Conservation (phyloP, 2,888 invertebrate species). For the Pimpla rufipes region DNA sequence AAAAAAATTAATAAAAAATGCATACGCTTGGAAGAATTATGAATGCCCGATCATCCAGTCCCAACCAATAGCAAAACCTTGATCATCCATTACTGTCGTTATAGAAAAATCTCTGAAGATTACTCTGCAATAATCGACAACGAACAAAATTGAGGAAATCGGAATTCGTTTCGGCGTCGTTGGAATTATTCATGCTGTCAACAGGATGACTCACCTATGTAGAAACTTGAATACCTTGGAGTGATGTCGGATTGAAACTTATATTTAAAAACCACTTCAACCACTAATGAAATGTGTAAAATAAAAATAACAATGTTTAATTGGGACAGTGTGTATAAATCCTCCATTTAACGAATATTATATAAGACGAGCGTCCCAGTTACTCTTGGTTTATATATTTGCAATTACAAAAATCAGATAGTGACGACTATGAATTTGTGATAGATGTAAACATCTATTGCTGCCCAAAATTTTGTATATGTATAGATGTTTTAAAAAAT, state of each 20-base stretch:
- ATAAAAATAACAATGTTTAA: neutral
- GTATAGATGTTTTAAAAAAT: neutral
- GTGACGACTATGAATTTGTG: neutral
- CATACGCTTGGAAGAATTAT: conserved; percentile 38
- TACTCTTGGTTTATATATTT: neutral
- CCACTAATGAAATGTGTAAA: neutral
- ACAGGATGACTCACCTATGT: conserved; percentile 5
- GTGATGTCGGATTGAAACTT: conserved; percentile 31
- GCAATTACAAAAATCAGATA: neutral
- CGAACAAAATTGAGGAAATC: conserved; percentile 20
- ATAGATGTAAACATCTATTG: neutral
- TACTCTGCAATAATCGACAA: neutral
- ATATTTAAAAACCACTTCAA: conserved; percentile 16
- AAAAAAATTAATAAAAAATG: neutral
- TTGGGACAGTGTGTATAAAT: neutral
- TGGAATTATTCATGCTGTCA: conserved; percentile 55
- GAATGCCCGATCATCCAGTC: conserved; percentile 36
- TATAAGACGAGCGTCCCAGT: conserved; percentile 2
- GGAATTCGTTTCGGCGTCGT: conserved; percentile 28
- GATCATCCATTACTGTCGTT: conserved; percentile 55
- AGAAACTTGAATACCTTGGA: conserved; percentile 34
- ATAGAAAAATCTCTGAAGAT: conserved; percentile 47
- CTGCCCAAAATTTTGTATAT: neutral
- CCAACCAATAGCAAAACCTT: conserved; percentile 28
- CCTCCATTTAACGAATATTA: neutral